Percentiles rank a stretch among this genome's conserved stretches.
phyloP scores from a whole-genome alignment of 2,113 vertebrate species.

The Monopterus albus region DNA sequence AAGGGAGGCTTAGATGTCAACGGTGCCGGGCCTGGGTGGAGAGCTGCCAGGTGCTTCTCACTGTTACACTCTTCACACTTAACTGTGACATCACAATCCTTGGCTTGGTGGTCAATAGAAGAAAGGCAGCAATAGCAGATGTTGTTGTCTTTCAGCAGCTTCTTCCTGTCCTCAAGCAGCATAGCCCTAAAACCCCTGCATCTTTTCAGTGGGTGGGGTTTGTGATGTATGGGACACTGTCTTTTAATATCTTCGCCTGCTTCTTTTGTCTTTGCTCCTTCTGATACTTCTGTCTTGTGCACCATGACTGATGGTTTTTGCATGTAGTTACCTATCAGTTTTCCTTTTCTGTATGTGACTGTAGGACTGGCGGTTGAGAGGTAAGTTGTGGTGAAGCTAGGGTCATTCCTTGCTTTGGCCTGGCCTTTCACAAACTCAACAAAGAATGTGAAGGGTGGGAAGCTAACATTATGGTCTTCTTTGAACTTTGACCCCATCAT shows the following conservation, averaged over 20 bases:
- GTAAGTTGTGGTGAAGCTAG: slow-evolving; percentile 18
- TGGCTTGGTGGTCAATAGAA: slow-evolving; percentile 14
- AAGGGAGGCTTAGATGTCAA: too few relatives aligned
- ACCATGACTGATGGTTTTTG: too few relatives aligned
- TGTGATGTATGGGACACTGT: slow-evolving; percentile 9
- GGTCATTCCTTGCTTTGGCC: slow-evolving; percentile 24
- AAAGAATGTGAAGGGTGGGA: slow-evolving; percentile 33
- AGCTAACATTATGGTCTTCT: too few relatives aligned
- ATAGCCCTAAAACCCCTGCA: slow-evolving; percentile 12
- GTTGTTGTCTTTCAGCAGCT: slow-evolving; percentile 6
- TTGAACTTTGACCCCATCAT: slow-evolving; percentile 13
- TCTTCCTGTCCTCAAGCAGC: slow-evolving; percentile 6
- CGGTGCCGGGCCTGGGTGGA: too few relatives aligned
- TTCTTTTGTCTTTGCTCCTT: slow-evolving; percentile 13
- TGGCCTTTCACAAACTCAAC: background rate
- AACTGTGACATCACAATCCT: background rate
- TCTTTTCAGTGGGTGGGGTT: slow-evolving; percentile 9
- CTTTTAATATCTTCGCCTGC: background rate
- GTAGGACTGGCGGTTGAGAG: too few relatives aligned
- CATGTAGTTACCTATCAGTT: too few relatives aligned
- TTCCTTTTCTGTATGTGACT: too few relatives aligned
- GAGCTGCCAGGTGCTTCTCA: too few relatives aligned
- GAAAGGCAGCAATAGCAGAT: slow-evolving; percentile 7
- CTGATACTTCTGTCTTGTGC: too few relatives aligned
- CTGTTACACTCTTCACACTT: too few relatives aligned